Evolutionary conservation across 2,888 invertebrate species (phyloP), one percentile per base, ranked within the genome.

Genomic region (Xestia c-nigrum): DNA sequence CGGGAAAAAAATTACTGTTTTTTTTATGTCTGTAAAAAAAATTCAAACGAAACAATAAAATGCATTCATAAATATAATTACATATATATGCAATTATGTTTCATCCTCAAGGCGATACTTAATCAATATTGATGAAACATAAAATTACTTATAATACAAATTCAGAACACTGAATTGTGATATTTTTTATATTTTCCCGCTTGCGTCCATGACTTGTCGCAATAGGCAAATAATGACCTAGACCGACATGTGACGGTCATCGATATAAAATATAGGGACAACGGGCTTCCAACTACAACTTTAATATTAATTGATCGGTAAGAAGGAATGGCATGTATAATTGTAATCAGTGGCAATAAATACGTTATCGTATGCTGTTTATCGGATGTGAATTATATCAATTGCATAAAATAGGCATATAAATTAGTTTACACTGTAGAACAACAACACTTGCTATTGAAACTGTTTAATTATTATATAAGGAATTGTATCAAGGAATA

Each of bases 221-320:
- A 70, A 50, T 24, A 24, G 64, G 43, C 16, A 52, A 46, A 31
- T 66, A 66, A 84, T 85, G 94, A 93, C 95, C 95, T 95, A 95
- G 95, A 94, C 94, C 95, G 92, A 94, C 87, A 92, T 93, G 88
- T 87, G 86, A 89, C 91, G 92, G 94, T 93, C 94, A 93, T 92
- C 91, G 91, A 89, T 92, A 91, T 94, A 90, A 93, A 94, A 90
- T 92, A 91, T 91, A 91, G 91, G 90, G 91, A 92, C 92, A 92
- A 92, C 87, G 89, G 81, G 85, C 71, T 89, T 90, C 91, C 92
- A 93, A 94, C 93, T 90, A 91, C 91, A 91, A 90, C 88, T 89
- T 89, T 91, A 85, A 84, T 76, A 72, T 79, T 81, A 70, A 67
- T 70, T 55, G 7, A 47, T 31, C n/a, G 31, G 67, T 64, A 76